Conservation (phyloP, 1,140 invertebrate species). For the Marisa cornuarietis region DNA sequence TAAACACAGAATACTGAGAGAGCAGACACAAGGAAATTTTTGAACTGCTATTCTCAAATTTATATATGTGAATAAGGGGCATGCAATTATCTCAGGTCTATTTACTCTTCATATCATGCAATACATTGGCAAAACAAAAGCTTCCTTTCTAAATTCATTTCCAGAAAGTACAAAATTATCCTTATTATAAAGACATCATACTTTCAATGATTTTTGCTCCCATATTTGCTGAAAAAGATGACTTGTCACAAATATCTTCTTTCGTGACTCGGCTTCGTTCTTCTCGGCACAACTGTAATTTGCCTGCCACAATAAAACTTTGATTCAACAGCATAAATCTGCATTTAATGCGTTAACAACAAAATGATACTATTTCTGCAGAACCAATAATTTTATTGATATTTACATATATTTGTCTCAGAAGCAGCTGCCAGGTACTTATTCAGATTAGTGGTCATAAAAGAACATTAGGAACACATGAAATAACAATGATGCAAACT, state of each 20-base stretch:
- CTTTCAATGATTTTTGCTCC: constrained; percentile 10
- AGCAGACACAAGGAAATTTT: no score
- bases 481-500: constrained; percentile 20
- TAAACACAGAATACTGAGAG: not conserved
- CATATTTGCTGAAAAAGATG: constrained; percentile 7
- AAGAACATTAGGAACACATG: not conserved
- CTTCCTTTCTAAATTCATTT: no score
- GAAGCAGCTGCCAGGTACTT: not conserved
- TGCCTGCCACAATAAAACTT: constrained; percentile 37
- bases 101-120: no score
- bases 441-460: not conserved
- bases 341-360: no score
- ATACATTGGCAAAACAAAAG: no score
- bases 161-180: not conserved
- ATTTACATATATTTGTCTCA: no score
- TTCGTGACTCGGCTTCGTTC: constrained; percentile 45
- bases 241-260: constrained; percentile 33
- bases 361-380: no score
- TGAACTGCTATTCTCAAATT: no score
- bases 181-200: not conserved
- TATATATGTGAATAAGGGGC: no score
- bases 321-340: no score
- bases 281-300: constrained; percentile 48
- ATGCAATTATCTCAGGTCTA: no score
- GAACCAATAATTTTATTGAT: no score